These are phyloP conservation scores for Menidia beryllina DNA, from an alignment of 2,113 vertebrate species.

Conservation along the genomic window DNA sequence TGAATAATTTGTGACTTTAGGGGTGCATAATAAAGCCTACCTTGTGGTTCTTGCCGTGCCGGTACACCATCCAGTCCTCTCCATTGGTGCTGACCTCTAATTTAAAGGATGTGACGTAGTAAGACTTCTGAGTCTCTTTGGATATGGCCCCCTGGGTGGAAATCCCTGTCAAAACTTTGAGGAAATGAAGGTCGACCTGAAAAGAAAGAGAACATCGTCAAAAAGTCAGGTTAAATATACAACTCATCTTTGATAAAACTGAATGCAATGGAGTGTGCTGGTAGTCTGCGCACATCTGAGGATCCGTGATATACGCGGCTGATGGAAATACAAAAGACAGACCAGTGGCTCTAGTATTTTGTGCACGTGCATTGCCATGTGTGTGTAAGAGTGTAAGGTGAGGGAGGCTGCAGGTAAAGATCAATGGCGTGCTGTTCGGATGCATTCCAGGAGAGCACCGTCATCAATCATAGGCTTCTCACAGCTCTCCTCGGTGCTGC, in stretches of 20 bases:
- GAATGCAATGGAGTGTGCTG: neutral
- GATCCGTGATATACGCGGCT: constrained; percentile 15
- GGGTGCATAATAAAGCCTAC: constrained; percentile 65
- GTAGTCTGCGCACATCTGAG: neutral
- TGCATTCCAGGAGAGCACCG: constrained; percentile 72
- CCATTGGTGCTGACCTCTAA: constrained; percentile 98
- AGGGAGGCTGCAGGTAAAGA: constrained; percentile 67
- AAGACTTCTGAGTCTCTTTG: constrained; percentile 92
- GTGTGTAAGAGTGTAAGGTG: constrained; percentile 37
- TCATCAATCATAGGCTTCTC: constrained; percentile 78
- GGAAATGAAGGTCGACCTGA: constrained; percentile 97
- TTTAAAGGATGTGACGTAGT: constrained; percentile 95
- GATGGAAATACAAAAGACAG: constrained; percentile 47
- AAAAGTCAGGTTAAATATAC: too few relatives aligned
- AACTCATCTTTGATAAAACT: neutral
- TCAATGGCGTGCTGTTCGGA: constrained; percentile 74
- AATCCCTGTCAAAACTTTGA: constrained; percentile 94
- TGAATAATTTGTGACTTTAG: neutral
- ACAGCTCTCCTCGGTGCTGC: constrained; percentile 5
- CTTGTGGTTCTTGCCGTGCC: constrained; percentile 98
- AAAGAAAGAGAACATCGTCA: neutral
- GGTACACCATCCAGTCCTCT: constrained; percentile 98
- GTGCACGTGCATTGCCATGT: constrained; percentile 27
- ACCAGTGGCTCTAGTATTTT: constrained; percentile 25
- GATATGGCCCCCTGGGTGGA: constrained; percentile 96